Percentiles rank a stretch among this genome's conserved stretches.
Conservation (phyloP, 2,888 invertebrate species). For the Acrocera orbiculus region DNA sequence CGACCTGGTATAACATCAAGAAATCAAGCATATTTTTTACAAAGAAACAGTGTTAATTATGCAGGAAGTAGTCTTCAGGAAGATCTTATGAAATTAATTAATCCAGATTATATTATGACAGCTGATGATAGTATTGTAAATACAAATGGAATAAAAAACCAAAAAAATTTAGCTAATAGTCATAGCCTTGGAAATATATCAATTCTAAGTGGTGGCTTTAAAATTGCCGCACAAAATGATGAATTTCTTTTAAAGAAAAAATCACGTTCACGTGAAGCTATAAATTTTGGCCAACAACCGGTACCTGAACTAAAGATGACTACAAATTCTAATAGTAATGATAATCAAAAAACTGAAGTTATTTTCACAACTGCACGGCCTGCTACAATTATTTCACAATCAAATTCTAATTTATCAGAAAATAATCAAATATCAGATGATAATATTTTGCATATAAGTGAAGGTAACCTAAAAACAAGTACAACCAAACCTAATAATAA, state of each 20-base stretch:
- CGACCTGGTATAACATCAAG: slow-evolving; percentile 32
- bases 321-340: slow-evolving; percentile 12
- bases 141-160: slow-evolving; percentile 9
- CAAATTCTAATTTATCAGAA: slow-evolving; percentile 31
- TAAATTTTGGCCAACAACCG: slow-evolving; percentile 19
- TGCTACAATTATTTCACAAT: slow-evolving; percentile 40
- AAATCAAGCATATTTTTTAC: slow-evolving; percentile 33
- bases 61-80: slow-evolving; percentile 48
- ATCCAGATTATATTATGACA: slow-evolving; percentile 51
- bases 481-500: no score
- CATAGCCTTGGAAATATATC: slow-evolving; percentile 17
- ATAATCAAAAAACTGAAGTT: slow-evolving; percentile 30
- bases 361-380: slow-evolving; percentile 47
- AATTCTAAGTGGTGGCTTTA: slow-evolving; percentile 10
- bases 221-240: slow-evolving; percentile 12
- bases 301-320: slow-evolving; percentile 16
- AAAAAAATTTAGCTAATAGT: slow-evolving; percentile 14
- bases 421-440: slow-evolving; percentile 7
- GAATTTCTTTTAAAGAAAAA: slow-evolving; percentile 14
- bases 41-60: slow-evolving; percentile 17
- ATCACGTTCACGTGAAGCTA: slow-evolving; percentile 15
- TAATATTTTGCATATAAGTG: slow-evolving; percentile 14
- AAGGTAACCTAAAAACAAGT: slow-evolving; percentile 27
- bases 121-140: slow-evolving; percentile 17
- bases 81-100: slow-evolving; percentile 71